These are phyloP conservation scores for Diphyllodes magnificus DNA, from an alignment of 2,113 vertebrate genomes.

Conservation along the genomic window DNA sequence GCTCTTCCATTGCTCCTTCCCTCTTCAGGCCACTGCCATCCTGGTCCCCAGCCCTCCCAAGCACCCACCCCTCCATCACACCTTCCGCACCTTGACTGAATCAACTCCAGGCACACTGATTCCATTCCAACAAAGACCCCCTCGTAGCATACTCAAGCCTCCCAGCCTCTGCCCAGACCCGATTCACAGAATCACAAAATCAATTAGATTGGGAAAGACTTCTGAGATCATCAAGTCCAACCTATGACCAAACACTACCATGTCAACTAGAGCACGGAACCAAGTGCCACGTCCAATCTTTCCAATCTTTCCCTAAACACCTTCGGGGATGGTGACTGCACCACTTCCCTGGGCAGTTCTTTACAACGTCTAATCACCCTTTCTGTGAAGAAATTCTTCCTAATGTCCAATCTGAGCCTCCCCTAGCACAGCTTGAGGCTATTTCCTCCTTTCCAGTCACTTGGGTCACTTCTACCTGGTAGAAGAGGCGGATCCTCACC, in stretches of 20 bases:
- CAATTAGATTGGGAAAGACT: not conserved
- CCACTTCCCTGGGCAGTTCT: not conserved
- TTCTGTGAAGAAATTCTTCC: not conserved
- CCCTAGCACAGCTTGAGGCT: not conserved
- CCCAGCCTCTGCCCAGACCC: not conserved
- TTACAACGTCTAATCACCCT: not conserved
- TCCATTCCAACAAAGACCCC: not conserved
- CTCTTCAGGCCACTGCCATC: not conserved
- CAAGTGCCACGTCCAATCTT: not conserved
- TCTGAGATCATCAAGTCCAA: not conserved
- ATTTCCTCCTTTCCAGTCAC: not conserved
- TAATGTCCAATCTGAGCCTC: not conserved
- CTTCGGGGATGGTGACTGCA: not conserved
- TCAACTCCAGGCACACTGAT: not conserved
- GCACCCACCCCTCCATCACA: not conserved
- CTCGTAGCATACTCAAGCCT: rapidly evolving
- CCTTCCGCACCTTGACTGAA: not conserved
- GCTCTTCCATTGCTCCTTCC: not conserved
- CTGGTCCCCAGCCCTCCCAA: not conserved
- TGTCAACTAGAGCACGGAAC: not conserved
- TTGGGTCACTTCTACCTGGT: not conserved
- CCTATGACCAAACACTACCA: not conserved
- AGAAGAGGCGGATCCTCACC: not conserved
- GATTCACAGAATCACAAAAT: not conserved
- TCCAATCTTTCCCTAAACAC: not conserved